phyloP scores from a whole-genome alignment of 2,888 invertebrate genomes.

The Entomobrya multifasciata region DNA sequence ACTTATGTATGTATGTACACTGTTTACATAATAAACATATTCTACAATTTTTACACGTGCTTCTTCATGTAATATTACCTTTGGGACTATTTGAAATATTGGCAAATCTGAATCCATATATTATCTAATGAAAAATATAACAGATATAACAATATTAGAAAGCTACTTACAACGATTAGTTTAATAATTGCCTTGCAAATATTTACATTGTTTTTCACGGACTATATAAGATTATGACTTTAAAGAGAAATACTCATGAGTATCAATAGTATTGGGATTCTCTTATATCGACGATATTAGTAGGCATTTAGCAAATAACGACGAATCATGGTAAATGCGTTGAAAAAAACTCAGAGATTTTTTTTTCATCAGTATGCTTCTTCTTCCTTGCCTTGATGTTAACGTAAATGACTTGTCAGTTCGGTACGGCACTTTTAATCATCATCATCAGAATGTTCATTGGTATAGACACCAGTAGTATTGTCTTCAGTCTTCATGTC shows the following conservation, averaged over 20 bases:
- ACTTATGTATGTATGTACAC: neutral
- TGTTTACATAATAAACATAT: constrained; percentile 17
- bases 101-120: too few relatives aligned
- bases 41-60: neutral
- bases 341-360: neutral
- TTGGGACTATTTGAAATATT: too few relatives aligned
- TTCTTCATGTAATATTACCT: neutral
- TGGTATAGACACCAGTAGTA: neutral
- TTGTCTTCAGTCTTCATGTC: constrained; percentile 48
- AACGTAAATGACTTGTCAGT: constrained; percentile 17
- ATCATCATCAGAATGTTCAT: too few relatives aligned
- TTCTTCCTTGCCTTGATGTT: neutral
- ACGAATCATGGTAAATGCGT: neutral
- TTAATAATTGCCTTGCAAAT: constrained; percentile 67
- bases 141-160: too few relatives aligned
- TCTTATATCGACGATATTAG: too few relatives aligned
- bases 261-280: too few relatives aligned
- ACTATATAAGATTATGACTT: too few relatives aligned
- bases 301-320: too few relatives aligned
- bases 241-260: too few relatives aligned
- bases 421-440: constrained; percentile 23
- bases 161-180: constrained; percentile 47
- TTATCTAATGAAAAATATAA: constrained; percentile 4
- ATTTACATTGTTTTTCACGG: constrained; percentile 63
- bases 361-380: constrained; percentile 3